A percentile compares a stretch with the other conserved stretches of the same genome.
phyloP scores from a whole-genome alignment of 2,113 vertebrate species.

The Oryctolagus cuniculus region DNA sequence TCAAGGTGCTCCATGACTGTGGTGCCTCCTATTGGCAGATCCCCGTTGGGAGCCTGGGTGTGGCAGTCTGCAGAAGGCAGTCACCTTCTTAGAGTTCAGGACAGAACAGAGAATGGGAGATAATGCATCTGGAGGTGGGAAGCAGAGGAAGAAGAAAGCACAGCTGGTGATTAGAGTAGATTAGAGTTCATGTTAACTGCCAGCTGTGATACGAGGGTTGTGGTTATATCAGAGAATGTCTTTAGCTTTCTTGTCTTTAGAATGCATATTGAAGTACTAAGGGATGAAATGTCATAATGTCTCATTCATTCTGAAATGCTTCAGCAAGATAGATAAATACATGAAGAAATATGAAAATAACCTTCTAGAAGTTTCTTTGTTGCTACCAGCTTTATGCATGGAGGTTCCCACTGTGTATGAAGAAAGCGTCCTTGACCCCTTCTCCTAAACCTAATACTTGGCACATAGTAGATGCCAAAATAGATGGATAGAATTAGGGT shows the following conservation, averaged over 20 bases:
- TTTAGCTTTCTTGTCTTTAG: background rate
- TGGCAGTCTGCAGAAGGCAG: background rate
- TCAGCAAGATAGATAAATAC: background rate
- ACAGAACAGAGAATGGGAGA: background rate
- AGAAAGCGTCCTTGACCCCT: background rate
- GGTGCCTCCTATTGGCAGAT: background rate
- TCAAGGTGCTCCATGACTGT: background rate
- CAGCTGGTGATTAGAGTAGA: background rate
- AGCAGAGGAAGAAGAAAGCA: background rate
- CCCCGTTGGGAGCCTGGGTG: background rate
- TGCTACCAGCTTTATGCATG: background rate
- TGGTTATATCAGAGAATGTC: background rate
- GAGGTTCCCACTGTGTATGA: background rate
- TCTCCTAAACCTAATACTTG: background rate
- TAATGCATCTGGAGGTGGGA: background rate
- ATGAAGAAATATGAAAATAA: background rate
- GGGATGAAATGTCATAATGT: background rate
- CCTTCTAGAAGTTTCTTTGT: background rate
- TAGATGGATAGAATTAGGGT: background rate
- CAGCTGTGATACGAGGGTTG: background rate
- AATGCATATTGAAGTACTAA: slow-evolving; percentile 31
- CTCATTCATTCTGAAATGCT: slow-evolving; percentile 54
- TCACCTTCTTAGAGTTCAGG: background rate
- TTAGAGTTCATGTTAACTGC: background rate
- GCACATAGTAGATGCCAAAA: background rate